A percentile compares a stretch with the other conserved stretches of the same genome.
Conservation (phyloP, 2,888 invertebrate genomes). For the Stratiomys singularior region DNA sequence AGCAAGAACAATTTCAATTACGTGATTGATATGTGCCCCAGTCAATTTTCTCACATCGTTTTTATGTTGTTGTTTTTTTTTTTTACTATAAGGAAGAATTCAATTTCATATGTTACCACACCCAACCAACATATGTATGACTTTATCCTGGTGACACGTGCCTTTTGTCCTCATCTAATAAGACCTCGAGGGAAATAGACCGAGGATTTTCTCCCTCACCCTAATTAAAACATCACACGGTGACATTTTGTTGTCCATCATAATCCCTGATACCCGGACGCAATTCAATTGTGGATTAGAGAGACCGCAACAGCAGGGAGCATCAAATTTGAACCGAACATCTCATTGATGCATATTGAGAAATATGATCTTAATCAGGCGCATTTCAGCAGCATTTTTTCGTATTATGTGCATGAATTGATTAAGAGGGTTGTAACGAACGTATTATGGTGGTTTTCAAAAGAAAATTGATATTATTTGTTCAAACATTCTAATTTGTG, state of each 20-base stretch:
- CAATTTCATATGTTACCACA: slow-evolving; percentile 27
- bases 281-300: slow-evolving; percentile 34
- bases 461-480: too few species aligned
- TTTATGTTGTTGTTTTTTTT: neutral
- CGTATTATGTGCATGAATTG: neutral
- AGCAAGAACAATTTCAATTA: slow-evolving; percentile 25
- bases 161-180: slow-evolving; percentile 30
- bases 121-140: slow-evolving; percentile 22
- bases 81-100: neutral
- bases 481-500: too few species aligned
- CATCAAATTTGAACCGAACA: slow-evolving; percentile 14
- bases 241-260: slow-evolving; percentile 32
- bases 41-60: slow-evolving; percentile 33
- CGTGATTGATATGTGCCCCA: slow-evolving; percentile 28
- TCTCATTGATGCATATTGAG: neutral
- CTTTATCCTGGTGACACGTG: slow-evolving; percentile 37
- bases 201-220: neutral
- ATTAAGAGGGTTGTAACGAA: neutral
- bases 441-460: neutral
- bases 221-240: slow-evolving; percentile 39
- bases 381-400: neutral
- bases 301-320: slow-evolving; percentile 20
- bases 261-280: slow-evolving; percentile 32
- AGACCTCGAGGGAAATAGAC: slow-evolving; percentile 32
- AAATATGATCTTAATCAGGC: slow-evolving; percentile 12